Conservation (phyloP, 2,113 vertebrate genomes). For the Elephantulus edwardii region DNA sequence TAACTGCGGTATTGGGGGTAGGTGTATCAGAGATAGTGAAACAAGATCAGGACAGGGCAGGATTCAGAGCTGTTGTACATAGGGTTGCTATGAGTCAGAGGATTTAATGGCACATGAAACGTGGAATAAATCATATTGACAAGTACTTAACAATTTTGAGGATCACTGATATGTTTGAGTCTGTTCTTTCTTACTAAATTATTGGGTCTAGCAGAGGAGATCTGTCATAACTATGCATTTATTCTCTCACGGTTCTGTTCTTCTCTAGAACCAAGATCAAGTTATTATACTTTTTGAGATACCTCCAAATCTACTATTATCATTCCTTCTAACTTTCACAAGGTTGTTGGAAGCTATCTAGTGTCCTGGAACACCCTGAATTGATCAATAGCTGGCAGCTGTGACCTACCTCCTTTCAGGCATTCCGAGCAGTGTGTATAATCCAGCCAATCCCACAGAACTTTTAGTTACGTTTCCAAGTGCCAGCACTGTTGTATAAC, state of each 20-base stretch:
- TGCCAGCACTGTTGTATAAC: not conserved
- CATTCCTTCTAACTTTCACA: no score
- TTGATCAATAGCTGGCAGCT: not conserved
- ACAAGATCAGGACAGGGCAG: no score
- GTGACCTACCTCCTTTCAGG: not conserved
- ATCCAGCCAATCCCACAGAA: not conserved
- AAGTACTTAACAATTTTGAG: not conserved
- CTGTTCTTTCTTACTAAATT: not conserved
- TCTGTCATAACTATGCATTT: not conserved
- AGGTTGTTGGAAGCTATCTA: not conserved
- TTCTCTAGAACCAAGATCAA: not conserved
- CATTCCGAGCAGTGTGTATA: not conserved
- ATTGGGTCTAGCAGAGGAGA: not conserved
- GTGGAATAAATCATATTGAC: no score
- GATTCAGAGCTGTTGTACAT: no score
- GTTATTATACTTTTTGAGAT: not conserved
- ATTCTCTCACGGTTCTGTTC: not conserved
- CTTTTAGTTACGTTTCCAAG: not conserved
- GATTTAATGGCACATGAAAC: no score
- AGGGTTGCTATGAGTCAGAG: no score
- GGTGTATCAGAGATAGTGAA: no score
- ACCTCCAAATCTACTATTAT: no score
- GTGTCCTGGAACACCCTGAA: not conserved
- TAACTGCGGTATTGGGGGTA: no score
- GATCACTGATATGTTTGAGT: not conserved